phyloP scores from a whole-genome alignment of 2,888 invertebrate genomes.

The Heteropelma amictum region DNA sequence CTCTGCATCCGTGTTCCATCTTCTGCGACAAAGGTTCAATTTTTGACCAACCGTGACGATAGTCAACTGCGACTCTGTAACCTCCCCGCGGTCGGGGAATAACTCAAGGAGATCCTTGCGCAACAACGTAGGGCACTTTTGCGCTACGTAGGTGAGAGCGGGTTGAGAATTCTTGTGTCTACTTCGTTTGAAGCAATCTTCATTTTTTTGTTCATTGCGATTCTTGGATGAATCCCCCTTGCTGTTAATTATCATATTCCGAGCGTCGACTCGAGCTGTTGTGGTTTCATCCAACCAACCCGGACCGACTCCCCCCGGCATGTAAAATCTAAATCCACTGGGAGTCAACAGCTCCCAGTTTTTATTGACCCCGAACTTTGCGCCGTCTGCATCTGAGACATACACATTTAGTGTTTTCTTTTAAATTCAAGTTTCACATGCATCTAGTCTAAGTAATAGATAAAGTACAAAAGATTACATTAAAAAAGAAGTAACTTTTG shows the following conservation, averaged over 20 bases:
- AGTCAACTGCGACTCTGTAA: constrained; percentile 80
- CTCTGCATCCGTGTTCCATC: constrained; percentile 80
- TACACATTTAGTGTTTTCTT: no score
- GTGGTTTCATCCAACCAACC: constrained; percentile 84
- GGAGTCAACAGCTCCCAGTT: constrained; percentile 85
- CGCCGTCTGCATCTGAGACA: constrained; percentile 68
- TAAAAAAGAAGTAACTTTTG: no score
- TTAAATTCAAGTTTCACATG: not conserved
- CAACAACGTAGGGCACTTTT: constrained; percentile 85
- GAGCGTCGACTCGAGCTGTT: constrained; percentile 76
- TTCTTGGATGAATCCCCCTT: constrained; percentile 44
- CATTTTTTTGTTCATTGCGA: constrained; percentile 41
- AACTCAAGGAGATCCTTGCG: constrained; percentile 83
- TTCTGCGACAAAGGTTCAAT: constrained; percentile 79
- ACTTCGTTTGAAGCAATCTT: constrained; percentile 14
- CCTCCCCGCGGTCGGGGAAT: constrained; percentile 80
- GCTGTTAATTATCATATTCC: constrained; percentile 58
- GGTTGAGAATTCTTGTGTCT: constrained; percentile 50
- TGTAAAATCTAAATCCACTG: constrained; percentile 83
- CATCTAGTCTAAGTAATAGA: no score
- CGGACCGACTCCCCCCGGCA: constrained; percentile 85
- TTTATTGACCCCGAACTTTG: constrained; percentile 75
- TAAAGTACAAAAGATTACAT: no score
- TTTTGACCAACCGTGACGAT: constrained; percentile 83
- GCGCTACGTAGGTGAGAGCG: constrained; percentile 79